Percentiles rank a stretch among this genome's conserved stretches.
Evolutionary conservation across 35 echinoderm and acorn worm genomes (phyloP).

Genomic region (Amphiura filiformis): DNA sequence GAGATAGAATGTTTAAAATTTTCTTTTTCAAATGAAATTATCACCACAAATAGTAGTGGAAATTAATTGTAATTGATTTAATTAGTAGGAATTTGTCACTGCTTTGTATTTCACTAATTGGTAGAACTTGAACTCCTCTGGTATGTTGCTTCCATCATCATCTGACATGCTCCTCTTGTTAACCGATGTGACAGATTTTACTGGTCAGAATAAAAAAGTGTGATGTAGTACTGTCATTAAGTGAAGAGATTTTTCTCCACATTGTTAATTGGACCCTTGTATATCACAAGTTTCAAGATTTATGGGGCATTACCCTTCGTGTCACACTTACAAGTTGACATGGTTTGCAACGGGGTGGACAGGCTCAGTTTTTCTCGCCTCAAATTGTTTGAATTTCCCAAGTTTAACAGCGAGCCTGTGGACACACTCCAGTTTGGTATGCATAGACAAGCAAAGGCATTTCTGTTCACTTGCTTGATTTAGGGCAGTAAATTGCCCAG

Average conservation of each 20-base stretch:
- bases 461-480: not conserved
- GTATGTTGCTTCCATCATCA: too few relatives aligned
- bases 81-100: too few relatives aligned
- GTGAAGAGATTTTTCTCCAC: not conserved
- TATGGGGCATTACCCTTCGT: not conserved
- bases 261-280: not conserved
- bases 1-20: not conserved
- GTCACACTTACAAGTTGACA: not conserved
- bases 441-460: not conserved
- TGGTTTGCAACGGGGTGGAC: not conserved
- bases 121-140: too few relatives aligned
- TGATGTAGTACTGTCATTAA: not conserved
- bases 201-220: not conserved
- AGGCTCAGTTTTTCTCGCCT: not conserved
- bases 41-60: not conserved
- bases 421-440: not conserved
- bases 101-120: too few relatives aligned
- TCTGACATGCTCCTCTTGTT: not conserved
- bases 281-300: not conserved
- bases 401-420: not conserved
- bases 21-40: not conserved
- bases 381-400: conserved; percentile 1
- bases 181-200: not conserved
- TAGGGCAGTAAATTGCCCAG: not conserved
- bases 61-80: too few relatives aligned